A percentile compares a stretch with the other conserved stretches of the same genome.
Conservation (phyloP, 1,140 invertebrate species). For the Drosophila kohkoa region DNA sequence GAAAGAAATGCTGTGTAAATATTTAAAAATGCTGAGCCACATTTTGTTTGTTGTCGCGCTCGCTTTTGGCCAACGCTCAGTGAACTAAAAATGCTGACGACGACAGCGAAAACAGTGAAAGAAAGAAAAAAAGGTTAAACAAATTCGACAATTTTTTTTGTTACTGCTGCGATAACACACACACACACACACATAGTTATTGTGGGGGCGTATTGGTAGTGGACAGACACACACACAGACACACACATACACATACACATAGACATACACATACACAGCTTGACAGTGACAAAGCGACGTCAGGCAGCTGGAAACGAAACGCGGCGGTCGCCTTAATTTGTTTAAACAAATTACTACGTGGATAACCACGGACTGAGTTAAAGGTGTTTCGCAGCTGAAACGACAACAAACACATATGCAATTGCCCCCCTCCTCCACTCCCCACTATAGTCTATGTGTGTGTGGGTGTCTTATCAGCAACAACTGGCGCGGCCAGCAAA, state of each 20-base stretch:
- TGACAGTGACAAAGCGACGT: constrained; percentile 82
- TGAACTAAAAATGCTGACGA: constrained; percentile 55
- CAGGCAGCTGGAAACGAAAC: constrained; percentile 59
- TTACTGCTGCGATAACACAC: constrained; percentile 60
- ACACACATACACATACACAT: constrained; percentile 22
- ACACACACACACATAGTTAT: neutral
- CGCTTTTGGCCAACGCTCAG: constrained; percentile 70
- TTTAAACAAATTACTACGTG: constrained; percentile 83
- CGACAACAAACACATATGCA: constrained; percentile 57
- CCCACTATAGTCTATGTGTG: constrained; percentile 38
- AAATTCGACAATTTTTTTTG: constrained; percentile 64
- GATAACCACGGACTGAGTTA: constrained; percentile 50
- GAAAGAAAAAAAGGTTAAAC: constrained; percentile 65
- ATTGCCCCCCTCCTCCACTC: neutral
- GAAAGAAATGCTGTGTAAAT: constrained; percentile 81
- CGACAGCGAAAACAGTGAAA: constrained; percentile 13
- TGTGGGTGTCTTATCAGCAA: constrained; percentile 66
- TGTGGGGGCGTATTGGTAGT: constrained; percentile 22
- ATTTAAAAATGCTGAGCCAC: constrained; percentile 66
- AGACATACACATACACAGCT: constrained; percentile 17
- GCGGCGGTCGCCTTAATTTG: constrained; percentile 71
- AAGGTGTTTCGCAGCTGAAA: constrained; percentile 68
- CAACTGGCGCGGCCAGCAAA: constrained; percentile 64
- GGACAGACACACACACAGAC: constrained; percentile 1
- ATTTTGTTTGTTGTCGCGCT: constrained; percentile 53